Evolutionary conservation across 2,888 invertebrate genomes (phyloP), one percentile per base, ranked within the genome.

Genomic region (Gastrophysa polygoni): DNA sequence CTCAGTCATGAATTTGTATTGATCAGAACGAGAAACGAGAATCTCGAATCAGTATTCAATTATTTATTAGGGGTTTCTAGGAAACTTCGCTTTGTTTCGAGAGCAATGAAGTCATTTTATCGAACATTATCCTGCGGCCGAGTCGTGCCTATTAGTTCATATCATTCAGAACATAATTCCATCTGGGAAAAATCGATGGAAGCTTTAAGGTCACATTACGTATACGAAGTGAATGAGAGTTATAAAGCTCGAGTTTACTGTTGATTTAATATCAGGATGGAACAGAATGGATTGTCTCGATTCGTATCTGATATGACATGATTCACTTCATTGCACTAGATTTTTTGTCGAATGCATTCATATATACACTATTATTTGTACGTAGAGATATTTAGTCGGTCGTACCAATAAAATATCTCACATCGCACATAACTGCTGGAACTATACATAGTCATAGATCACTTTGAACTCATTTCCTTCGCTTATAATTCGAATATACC

Each of bases 41-140:
- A 55, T 38, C 14, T n/a, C 10, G 38, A 49, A 49, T 57, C 57
- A 11, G 43, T 60, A 56, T 38, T 49, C 52, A 55, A 56, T 55
- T 55, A 56, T 60, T 60, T 50, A 60, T 60, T 38, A 56, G 32
- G 49, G 24, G 47, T 52, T 63, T 59, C 62, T 34, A 34, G 58
- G 58, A 63, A 63, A 34, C 17, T 5, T n/a, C 32, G 43, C 50
- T 52, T 62, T 48, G 52, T 59, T 55, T 63, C 38, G 50, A 48
- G 43, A 58, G 54, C 48, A 62, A 62, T 62, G 58, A 63, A 63
- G 62, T 63, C 54, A 63, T 63, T 58, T 58, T 21, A 38, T 38
- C 11, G 2, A 10, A 16, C 51, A 52, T 59, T 49, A 56, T 57
- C 59, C 51, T 10, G 38, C 28, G 59, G 49, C n/a, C 32, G 21